phyloP scores from a whole-genome alignment of 2,797 vertebrate genomes.

The Gouania willdenowi region DNA sequence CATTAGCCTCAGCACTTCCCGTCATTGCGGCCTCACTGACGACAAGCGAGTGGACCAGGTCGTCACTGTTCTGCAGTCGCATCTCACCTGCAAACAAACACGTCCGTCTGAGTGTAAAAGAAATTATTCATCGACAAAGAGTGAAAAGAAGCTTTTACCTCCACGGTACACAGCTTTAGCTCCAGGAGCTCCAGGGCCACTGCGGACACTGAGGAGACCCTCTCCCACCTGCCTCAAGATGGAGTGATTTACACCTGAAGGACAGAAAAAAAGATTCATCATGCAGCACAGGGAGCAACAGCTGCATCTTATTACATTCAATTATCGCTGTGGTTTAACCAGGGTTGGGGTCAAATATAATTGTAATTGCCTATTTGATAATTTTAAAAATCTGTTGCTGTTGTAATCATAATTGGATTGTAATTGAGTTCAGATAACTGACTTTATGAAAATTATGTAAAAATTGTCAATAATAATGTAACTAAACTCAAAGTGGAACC shows the following conservation, averaged over 20 bases:
- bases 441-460: too few relatives aligned
- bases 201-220: conserved; percentile 78
- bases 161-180: conserved; percentile 81
- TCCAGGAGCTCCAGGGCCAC: conserved; percentile 73
- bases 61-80: conserved; percentile 76
- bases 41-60: conserved; percentile 84
- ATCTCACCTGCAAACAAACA: conserved; percentile 79
- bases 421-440: too few relatives aligned
- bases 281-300: too few relatives aligned
- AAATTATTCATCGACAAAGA: background rate
- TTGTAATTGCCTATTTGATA: too few relatives aligned
- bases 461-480: too few relatives aligned
- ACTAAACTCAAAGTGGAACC: too few relatives aligned
- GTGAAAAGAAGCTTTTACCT: conserved; percentile 59
- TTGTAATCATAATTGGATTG: too few relatives aligned
- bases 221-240: conserved; percentile 84
- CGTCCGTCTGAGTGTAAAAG: background rate
- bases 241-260: conserved; percentile 83
- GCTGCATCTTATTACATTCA: too few relatives aligned
- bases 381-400: too few relatives aligned
- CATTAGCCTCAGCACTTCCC: conserved; percentile 81
- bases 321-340: too few relatives aligned
- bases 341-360: too few relatives aligned
- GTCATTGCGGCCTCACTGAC: conserved; percentile 78
- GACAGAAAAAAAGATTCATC: conserved; percentile 3